Conservation (phyloP, 2,888 invertebrate genomes). For the Zaprionus lineosus region DNA sequence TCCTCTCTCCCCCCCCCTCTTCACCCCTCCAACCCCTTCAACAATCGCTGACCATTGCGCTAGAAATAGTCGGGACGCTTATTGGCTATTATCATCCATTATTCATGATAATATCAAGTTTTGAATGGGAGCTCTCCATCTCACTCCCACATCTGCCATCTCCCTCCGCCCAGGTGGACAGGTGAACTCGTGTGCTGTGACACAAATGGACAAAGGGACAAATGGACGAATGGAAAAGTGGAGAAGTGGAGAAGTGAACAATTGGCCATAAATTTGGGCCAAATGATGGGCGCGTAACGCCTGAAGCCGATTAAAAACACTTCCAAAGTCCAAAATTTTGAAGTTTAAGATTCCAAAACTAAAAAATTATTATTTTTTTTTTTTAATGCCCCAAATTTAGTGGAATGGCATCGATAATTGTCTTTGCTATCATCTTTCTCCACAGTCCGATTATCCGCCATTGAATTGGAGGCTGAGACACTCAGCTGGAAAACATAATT, state of each 20-base stretch:
- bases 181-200: constrained; percentile 12
- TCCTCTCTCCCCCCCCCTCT: too few relatives aligned
- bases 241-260: neutral
- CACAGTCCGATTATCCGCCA: too few relatives aligned
- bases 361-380: too few relatives aligned
- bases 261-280: too few relatives aligned
- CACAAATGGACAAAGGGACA: constrained; percentile 2
- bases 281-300: constrained; percentile 42
- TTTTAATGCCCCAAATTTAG: too few relatives aligned
- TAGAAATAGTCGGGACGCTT: constrained; percentile 22
- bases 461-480: too few relatives aligned
- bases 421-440: too few relatives aligned
- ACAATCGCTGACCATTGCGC: constrained; percentile 22
- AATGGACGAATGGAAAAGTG: neutral
- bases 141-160: neutral
- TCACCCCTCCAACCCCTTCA: too few relatives aligned
- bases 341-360: neutral
- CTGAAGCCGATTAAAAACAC: constrained; percentile 28
- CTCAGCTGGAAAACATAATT: too few relatives aligned
- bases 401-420: too few relatives aligned
- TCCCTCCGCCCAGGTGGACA: too few relatives aligned
- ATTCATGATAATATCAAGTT: constrained; percentile 46
- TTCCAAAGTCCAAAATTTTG: constrained; percentile 6
- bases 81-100: constrained; percentile 65
- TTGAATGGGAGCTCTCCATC: constrained; percentile 25